A percentile compares a stretch with the other conserved stretches of the same genome.
Conservation (phyloP, 2,113 vertebrate species). For the Rhynchomys soricoides region DNA sequence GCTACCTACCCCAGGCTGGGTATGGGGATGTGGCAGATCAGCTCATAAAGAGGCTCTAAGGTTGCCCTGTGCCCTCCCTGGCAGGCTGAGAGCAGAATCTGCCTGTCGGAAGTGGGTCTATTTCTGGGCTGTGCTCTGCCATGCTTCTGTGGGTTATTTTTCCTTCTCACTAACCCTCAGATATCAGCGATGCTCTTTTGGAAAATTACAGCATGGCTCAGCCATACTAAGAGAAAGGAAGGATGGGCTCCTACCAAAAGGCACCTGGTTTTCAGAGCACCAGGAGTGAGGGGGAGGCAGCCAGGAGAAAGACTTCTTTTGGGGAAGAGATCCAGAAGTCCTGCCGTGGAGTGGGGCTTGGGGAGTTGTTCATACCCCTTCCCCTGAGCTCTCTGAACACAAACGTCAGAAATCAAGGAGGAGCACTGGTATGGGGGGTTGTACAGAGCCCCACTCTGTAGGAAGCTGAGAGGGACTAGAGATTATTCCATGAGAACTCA, state of each 20-base stretch:
- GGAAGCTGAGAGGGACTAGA: not conserved
- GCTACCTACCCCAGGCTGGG: not conserved
- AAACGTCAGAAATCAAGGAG: too few species aligned
- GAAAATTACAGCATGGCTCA: conserved; percentile 35
- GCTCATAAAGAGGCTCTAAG: fast-evolving
- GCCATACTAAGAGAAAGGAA: not conserved
- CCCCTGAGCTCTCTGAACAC: too few species aligned
- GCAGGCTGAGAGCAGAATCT: fast-evolving
- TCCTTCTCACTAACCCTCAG: not conserved
- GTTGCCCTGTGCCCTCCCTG: not conserved
- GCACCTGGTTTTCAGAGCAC: not conserved
- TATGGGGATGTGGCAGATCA: fast-evolving
- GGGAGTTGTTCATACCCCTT: not conserved
- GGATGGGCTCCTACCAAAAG: fast-evolving
- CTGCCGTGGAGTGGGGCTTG: not conserved
- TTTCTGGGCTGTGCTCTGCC: not conserved
- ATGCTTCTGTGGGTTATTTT: fast-evolving
- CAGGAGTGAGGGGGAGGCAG: fast-evolving
- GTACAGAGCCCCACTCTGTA: fast-evolving
- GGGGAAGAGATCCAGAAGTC: too few species aligned
- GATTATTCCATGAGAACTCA: fast-evolving
- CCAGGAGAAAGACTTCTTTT: not conserved
- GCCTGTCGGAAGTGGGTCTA: fast-evolving
- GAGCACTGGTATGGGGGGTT: fast-evolving
- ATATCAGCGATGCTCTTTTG: conserved; percentile 5